A percentile compares a stretch with the other conserved stretches of the same genome.
Evolutionary conservation across 2,797 vertebrate species (phyloP).

Genomic region (Protonibea diacanthus): DNA sequence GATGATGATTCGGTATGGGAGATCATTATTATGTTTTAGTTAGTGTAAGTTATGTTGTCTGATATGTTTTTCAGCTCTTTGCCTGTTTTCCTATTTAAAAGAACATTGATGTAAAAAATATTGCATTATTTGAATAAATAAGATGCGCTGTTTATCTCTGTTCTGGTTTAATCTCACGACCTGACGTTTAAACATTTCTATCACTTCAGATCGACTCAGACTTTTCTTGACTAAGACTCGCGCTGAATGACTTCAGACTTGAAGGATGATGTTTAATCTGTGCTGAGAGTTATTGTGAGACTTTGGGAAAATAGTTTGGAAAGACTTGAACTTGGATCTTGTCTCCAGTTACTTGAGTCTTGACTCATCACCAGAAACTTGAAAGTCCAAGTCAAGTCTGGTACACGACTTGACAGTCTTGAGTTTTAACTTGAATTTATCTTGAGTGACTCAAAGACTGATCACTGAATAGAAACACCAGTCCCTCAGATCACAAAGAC

Average conservation of each 20-base stretch:
- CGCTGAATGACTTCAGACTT: too few species aligned
- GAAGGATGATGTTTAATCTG: too few species aligned
- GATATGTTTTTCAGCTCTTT: constrained; percentile 73
- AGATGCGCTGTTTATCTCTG: constrained; percentile 69
- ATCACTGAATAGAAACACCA: too few species aligned
- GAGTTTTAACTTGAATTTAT: neutral
- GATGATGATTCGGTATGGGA: constrained; percentile 55
- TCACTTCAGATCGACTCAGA: neutral
- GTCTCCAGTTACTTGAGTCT: too few species aligned
- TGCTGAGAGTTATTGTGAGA: too few species aligned
- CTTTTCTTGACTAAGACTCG: too few species aligned
- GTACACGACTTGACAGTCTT: neutral
- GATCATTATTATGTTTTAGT: constrained; percentile 61
- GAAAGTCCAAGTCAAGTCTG: neutral
- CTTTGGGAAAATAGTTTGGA: too few species aligned
- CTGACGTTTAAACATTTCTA: too few species aligned
- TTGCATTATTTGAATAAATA: constrained; percentile 88
- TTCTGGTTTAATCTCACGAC: constrained; percentile 13
- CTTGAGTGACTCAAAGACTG: neutral
- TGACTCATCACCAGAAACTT: neutral
- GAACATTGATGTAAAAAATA: constrained; percentile 78
- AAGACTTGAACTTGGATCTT: neutral
- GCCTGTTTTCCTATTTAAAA: constrained; percentile 84
- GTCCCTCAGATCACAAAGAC: too few species aligned
- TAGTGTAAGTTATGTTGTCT: constrained; percentile 70